A percentile compares a stretch with the other conserved stretches of the same genome.
These are phyloP conservation scores for Plutella xylostella DNA, from an alignment of 2,888 invertebrate genomes.

Conservation along the genomic window DNA sequence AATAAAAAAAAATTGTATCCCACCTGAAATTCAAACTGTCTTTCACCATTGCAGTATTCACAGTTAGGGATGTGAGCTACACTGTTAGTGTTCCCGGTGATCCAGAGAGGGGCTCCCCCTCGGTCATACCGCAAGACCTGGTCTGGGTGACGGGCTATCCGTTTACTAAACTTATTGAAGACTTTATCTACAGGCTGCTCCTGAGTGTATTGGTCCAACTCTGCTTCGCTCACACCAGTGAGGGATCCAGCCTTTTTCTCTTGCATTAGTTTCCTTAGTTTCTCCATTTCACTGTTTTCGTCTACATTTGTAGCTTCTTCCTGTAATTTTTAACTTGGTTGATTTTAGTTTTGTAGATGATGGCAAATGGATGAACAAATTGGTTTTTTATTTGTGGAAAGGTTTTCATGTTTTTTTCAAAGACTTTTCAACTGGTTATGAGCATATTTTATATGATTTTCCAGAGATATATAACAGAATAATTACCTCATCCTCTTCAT, in stretches of 20 bases:
- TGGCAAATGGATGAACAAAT: no score
- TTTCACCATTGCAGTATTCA: slow-evolving; percentile 76
- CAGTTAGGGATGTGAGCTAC: slow-evolving; percentile 73
- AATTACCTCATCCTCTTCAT: slow-evolving; percentile 55
- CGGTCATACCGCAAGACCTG: slow-evolving; percentile 87
- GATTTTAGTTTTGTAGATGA: no score
- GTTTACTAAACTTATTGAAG: slow-evolving; percentile 82
- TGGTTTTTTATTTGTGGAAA: no score
- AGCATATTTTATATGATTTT: slow-evolving; percentile 6
- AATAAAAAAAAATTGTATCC: background rate
- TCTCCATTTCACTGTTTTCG: slow-evolving; percentile 57
- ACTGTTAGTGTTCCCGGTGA: slow-evolving; percentile 69
- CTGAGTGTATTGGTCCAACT: slow-evolving; percentile 76
- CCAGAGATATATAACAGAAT: background rate
- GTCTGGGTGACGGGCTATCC: slow-evolving; percentile 77
- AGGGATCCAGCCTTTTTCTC: slow-evolving; percentile 74
- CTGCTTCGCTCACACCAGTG: slow-evolving; percentile 72
- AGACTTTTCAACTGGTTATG: no score
- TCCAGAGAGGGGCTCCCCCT: slow-evolving; percentile 86
- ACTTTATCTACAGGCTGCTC: slow-evolving; percentile 76
- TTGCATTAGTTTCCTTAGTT: slow-evolving; percentile 55
- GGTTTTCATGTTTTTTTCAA: no score
- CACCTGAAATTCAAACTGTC: slow-evolving; percentile 93
- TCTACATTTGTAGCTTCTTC: slow-evolving; percentile 52
- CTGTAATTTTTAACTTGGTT: slow-evolving; percentile 27